Conservation (phyloP, 2,113 vertebrate species). For the Ifrita kowaldi region DNA sequence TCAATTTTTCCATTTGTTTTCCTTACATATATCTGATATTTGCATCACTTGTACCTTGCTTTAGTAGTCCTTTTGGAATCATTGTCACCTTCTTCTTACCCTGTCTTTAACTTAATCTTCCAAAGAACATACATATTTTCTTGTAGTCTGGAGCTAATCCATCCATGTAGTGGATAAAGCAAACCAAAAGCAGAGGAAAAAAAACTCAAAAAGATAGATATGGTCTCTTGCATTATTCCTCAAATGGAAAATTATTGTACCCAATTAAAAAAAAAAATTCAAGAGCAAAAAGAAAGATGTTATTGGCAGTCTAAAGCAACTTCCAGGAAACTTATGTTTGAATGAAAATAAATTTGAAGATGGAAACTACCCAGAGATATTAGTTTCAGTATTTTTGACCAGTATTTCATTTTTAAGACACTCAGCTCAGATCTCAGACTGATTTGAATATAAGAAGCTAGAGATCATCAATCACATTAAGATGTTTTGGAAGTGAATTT, state of each 20-base stretch:
- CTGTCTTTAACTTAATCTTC: not conserved
- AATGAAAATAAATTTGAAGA: not conserved
- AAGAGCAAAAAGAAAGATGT: accelerated
- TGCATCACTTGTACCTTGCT: not conserved
- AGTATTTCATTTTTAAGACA: not conserved
- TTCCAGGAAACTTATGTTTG: not conserved
- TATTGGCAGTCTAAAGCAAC: not conserved
- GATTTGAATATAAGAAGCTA: not conserved
- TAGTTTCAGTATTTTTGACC: not conserved
- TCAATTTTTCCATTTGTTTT: not conserved
- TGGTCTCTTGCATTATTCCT: not conserved
- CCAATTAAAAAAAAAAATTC: not conserved
- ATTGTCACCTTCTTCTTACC: not conserved
- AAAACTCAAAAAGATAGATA: accelerated
- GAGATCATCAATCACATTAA: not conserved
- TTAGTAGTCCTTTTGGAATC: not conserved
- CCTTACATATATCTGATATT: not conserved
- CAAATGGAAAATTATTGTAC: not conserved
- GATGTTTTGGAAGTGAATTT: not conserved
- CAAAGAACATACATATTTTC: not conserved
- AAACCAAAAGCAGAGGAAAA: not conserved
- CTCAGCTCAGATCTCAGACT: not conserved
- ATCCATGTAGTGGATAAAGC: not conserved
- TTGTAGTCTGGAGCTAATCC: not conserved
- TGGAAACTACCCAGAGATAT: not conserved